Conservation (phyloP, 2,888 invertebrate species). For the Cosmia trapezina region DNA sequence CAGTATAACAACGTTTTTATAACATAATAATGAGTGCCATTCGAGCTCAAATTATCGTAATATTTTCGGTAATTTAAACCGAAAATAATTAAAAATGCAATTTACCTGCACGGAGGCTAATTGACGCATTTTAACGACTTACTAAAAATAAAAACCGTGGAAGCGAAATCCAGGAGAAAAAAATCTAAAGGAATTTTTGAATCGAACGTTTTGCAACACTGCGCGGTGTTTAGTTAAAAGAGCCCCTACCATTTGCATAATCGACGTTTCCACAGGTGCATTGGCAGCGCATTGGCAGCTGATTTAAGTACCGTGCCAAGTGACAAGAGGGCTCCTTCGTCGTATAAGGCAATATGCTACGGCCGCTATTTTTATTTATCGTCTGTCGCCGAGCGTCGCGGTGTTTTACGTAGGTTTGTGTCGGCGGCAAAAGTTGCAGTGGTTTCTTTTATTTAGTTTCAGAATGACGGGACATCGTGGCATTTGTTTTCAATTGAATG, state of each 20-base stretch:
- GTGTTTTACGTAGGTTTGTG: slow-evolving; percentile 67
- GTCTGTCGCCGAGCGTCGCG: slow-evolving; percentile 68
- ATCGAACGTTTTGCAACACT: slow-evolving; percentile 73
- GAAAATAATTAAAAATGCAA: slow-evolving; percentile 38
- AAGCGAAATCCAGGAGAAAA: slow-evolving; percentile 43
- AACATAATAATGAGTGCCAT: slow-evolving; percentile 23
- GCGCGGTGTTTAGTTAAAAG: slow-evolving; percentile 84
- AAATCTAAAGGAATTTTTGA: slow-evolving; percentile 71
- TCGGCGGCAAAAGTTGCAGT: slow-evolving; percentile 60
- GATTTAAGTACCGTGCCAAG: slow-evolving; percentile 84
- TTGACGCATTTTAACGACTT: slow-evolving; percentile 56
- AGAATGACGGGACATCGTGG: slow-evolving; percentile 37
- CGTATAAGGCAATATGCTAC: slow-evolving; percentile 86
- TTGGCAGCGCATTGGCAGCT: slow-evolving; percentile 81
- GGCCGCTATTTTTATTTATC: slow-evolving; percentile 83
- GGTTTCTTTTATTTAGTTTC: slow-evolving; percentile 44
- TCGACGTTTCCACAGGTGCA: slow-evolving; percentile 89
- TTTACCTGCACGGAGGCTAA: slow-evolving; percentile 40
- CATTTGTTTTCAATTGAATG: slow-evolving; percentile 55
- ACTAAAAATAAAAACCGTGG: slow-evolving; percentile 43
- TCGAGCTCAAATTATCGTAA: slow-evolving; percentile 14
- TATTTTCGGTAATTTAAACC: slow-evolving; percentile 21
- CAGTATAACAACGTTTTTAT: slow-evolving; percentile 11
- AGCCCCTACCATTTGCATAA: slow-evolving; percentile 85
- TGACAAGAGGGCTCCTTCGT: slow-evolving; percentile 82